These are phyloP conservation scores for Megathymus violae DNA, from an alignment of 1,140 invertebrate species.

Conservation along the genomic window DNA sequence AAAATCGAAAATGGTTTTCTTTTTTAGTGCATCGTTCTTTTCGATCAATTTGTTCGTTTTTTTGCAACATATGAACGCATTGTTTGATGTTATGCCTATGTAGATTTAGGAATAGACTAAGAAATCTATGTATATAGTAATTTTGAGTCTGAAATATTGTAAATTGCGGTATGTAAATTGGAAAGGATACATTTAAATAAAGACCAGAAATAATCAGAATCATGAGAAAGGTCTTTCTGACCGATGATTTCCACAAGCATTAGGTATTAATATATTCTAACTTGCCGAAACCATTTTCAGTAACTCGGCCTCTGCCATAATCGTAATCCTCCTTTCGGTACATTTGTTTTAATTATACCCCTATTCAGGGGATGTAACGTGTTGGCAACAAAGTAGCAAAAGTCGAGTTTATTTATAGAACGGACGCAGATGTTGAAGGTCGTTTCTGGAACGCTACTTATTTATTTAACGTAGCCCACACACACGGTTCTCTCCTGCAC, in stretches of 20 bases:
- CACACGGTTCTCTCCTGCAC: constrained; percentile 45
- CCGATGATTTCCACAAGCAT: neutral
- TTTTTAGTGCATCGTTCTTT: constrained; percentile 21
- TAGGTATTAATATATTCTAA: neutral
- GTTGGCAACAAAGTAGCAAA: constrained; percentile 39
- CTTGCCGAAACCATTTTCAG: neutral
- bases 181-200: no score
- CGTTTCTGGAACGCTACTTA: constrained; percentile 60
- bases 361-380: constrained; percentile 41
- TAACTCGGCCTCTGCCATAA: neutral
- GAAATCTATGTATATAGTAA: no score
- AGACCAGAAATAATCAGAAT: no score
- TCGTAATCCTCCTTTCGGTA: constrained; percentile 8
- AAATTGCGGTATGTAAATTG: no score
- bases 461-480: constrained; percentile 67
- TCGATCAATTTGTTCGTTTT: constrained; percentile 6
- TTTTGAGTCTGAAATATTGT: no score
- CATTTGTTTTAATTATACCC: constrained; percentile 43
- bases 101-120: no score
- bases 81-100: neutral
- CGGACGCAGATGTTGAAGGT: constrained; percentile 67
- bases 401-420: constrained; percentile 60
- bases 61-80: no score
- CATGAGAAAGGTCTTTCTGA: no score
- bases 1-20: constrained; percentile 27